These are phyloP conservation scores for Caenorhabditis tropicalis DNA, from an alignment of 1,140 invertebrate species.

Conservation along the genomic window DNA sequence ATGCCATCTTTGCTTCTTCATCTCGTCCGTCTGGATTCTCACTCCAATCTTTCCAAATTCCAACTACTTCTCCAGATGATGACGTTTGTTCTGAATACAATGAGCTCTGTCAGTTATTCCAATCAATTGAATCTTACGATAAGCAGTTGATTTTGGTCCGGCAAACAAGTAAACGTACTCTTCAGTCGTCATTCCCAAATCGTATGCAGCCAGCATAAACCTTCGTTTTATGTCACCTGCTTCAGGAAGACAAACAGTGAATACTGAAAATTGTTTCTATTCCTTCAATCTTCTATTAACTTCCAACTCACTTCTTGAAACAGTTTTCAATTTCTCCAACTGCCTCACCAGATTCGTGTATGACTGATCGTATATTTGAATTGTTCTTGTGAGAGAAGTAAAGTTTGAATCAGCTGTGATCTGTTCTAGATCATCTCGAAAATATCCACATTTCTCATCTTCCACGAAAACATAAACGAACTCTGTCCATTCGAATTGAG, in stretches of 20 bases:
- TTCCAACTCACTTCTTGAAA: not conserved
- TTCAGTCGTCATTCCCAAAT: not conserved
- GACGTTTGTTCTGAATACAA: not conserved
- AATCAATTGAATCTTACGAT: not conserved
- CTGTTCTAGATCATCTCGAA: slow-evolving; percentile 19
- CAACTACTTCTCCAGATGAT: slow-evolving; percentile 30
- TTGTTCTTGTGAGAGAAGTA: not conserved
- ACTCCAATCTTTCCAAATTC: slow-evolving; percentile 20
- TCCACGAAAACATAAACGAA: slow-evolving; percentile 20
- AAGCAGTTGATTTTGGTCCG: slow-evolving; percentile 3
- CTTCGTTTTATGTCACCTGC: not conserved
- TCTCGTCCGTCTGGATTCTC: slow-evolving; percentile 35
- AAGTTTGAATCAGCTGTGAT: not conserved
- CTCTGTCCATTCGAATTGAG: slow-evolving; percentile 2
- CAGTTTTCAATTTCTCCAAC: slow-evolving; percentile 23
- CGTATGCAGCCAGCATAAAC: slow-evolving; percentile 18
- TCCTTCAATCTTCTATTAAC: too few relatives aligned
- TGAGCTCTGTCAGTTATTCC: not conserved
- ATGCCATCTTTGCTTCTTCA: slow-evolving; percentile 44
- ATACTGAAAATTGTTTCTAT: not conserved
- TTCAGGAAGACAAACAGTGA: slow-evolving; percentile 7
- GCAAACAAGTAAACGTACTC: slow-evolving; percentile 18
- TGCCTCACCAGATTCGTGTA: not conserved
- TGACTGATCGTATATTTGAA: not conserved
- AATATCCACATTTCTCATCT: slow-evolving; percentile 31